Conservation (phyloP, 2,888 invertebrate species). For the Zelleria hepariella region DNA sequence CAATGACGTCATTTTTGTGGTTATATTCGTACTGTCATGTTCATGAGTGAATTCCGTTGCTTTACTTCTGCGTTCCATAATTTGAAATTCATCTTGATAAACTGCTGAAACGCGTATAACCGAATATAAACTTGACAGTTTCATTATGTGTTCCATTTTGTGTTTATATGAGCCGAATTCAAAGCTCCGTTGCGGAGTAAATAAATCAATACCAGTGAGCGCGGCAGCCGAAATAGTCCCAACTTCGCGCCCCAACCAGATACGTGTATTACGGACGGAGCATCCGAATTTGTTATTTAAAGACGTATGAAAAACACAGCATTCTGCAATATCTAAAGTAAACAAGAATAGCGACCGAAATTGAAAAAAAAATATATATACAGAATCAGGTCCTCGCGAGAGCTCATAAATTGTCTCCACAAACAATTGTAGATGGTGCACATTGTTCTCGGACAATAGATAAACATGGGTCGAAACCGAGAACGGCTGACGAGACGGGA, state of each 20-base stretch:
- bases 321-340: too few species aligned
- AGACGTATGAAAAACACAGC: neutral
- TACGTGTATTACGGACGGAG: neutral
- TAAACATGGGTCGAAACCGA: slow-evolving; percentile 26
- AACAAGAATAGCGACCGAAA: neutral
- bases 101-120: neutral
- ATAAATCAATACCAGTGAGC: slow-evolving; percentile 41
- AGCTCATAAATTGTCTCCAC: slow-evolving; percentile 33
- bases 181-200: slow-evolving; percentile 38
- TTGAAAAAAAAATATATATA: neutral
- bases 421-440: slow-evolving; percentile 34
- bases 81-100: neutral
- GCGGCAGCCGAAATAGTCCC: slow-evolving; percentile 31
- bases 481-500: slow-evolving; percentile 22
- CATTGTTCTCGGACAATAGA: slow-evolving; percentile 42
- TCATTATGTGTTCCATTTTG: neutral
- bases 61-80: slow-evolving; percentile 1
- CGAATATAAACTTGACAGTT: neutral
- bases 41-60: neutral
- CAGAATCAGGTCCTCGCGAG: neutral
- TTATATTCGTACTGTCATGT: too few species aligned
- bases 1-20: neutral
- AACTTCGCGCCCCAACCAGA: slow-evolving; percentile 19
- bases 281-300: neutral
- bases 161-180: neutral